Evolutionary conservation across 2,888 invertebrate species (phyloP).

Genomic region (Drosophila maculinotata): DNA sequence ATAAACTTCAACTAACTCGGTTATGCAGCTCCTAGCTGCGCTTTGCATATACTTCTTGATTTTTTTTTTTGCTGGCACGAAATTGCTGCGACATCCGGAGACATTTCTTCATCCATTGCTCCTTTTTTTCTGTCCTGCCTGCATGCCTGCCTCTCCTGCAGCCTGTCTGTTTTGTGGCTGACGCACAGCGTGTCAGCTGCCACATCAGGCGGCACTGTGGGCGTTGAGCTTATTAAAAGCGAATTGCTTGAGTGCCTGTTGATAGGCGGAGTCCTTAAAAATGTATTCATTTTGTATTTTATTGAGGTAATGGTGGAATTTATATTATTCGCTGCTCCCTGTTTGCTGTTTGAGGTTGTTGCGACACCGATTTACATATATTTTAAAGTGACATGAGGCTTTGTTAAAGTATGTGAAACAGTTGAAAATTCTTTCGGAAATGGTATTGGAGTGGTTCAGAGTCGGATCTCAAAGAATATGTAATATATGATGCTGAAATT

Average conservation of each 20-base stretch:
- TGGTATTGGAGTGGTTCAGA: neutral
- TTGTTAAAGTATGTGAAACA: neutral
- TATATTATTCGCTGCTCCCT: slow-evolving; percentile 7
- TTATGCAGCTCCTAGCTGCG: slow-evolving; percentile 28
- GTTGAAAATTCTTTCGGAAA: neutral
- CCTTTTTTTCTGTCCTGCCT: slow-evolving; percentile 14
- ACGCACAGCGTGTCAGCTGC: slow-evolving; percentile 56
- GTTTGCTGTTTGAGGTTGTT: neutral
- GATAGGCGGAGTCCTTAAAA: slow-evolving; percentile 40
- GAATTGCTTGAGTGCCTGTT: slow-evolving; percentile 48
- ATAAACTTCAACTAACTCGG: slow-evolving; percentile 52
- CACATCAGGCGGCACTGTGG: slow-evolving; percentile 66
- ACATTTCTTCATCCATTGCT: slow-evolving; percentile 56
- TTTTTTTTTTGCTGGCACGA: slow-evolving; percentile 17
- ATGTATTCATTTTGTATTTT: slow-evolving; percentile 37
- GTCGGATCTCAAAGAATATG: too few species aligned
- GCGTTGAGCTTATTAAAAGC: slow-evolving; percentile 53
- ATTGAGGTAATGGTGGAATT: slow-evolving; percentile 21
- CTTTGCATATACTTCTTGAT: slow-evolving; percentile 25
- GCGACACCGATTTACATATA: slow-evolving; percentile 2
- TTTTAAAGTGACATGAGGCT: neutral
- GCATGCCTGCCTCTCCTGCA: slow-evolving; percentile 9
- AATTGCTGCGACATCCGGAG: slow-evolving; percentile 53
- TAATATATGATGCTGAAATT: too few species aligned
- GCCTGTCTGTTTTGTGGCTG: slow-evolving; percentile 32